These are phyloP conservation scores for Cerastis leucographa DNA, from an alignment of 2,888 invertebrate genomes.

Conservation along the genomic window DNA sequence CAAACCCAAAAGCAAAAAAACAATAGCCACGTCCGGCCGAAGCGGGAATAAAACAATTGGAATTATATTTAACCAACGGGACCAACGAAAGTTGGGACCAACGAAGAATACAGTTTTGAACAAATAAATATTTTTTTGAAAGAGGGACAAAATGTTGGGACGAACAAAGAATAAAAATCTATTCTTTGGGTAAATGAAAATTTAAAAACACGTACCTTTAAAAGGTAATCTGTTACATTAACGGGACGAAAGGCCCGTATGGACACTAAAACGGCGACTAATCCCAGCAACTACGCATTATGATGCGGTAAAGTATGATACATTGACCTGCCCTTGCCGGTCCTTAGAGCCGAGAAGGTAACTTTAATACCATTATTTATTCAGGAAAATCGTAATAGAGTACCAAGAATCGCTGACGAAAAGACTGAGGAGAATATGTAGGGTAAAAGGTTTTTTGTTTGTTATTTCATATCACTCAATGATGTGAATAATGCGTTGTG, in stretches of 20 bases:
- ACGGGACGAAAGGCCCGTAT: slow-evolving; percentile 4
- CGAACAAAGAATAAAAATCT: too few relatives aligned
- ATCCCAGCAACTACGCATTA: slow-evolving; percentile 40
- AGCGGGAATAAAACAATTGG: too few relatives aligned
- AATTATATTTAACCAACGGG: too few relatives aligned
- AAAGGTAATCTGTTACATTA: background rate
- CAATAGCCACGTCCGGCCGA: too few relatives aligned
- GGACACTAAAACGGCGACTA: slow-evolving; percentile 16
- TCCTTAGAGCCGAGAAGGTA: slow-evolving; percentile 19
- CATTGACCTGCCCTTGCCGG: slow-evolving; percentile 34
- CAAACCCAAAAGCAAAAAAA: too few relatives aligned
- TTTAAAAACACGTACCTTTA: background rate
- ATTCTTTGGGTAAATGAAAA: background rate
- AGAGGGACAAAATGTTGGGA: too few relatives aligned
- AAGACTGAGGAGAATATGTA: slow-evolving; percentile 5
- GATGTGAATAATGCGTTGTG: slow-evolving; percentile 4
- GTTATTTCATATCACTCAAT: slow-evolving; percentile 1
- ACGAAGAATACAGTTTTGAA: too few relatives aligned
- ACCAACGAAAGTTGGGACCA: too few relatives aligned
- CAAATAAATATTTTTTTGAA: too few relatives aligned
- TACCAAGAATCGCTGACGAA: slow-evolving; percentile 11
- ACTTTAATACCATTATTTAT: slow-evolving; percentile 48
- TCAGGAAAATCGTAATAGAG: slow-evolving; percentile 39
- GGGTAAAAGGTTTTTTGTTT: slow-evolving; percentile 16
- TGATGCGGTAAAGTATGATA: slow-evolving; percentile 38